A percentile compares a stretch with the other conserved stretches of the same genome.
These are phyloP conservation scores for Gallinago media DNA, from an alignment of 2,113 vertebrate genomes.

Conservation along the genomic window DNA sequence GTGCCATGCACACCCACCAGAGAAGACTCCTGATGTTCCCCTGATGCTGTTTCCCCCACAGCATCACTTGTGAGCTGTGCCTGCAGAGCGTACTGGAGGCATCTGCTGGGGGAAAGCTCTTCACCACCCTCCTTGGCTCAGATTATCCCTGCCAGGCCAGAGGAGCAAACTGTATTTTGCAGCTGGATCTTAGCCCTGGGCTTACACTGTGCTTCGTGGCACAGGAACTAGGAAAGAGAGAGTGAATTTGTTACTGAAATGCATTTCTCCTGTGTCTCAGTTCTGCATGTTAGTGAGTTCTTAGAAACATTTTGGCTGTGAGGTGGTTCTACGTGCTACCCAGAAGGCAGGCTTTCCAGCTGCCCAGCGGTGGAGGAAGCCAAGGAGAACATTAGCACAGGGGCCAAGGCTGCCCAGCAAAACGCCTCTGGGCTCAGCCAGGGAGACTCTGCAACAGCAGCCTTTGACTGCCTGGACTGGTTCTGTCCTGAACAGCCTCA, in stretches of 20 bases:
- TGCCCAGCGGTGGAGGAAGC: not conserved
- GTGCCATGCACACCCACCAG: no score
- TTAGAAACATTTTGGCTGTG: not conserved
- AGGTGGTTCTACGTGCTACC: not conserved
- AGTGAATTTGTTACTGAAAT: not conserved
- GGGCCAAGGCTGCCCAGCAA: not conserved
- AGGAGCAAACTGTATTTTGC: not conserved
- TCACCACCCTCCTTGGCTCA: not conserved
- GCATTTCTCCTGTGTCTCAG: not conserved
- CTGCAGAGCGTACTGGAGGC: not conserved
- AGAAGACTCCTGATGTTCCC: not conserved
- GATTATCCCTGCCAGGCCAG: not conserved
- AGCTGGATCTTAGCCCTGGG: not conserved
- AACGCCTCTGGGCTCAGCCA: not conserved
- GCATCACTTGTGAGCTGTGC: not conserved
- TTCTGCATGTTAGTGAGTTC: not conserved
- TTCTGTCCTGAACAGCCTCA: constrained; percentile 22
- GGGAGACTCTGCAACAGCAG: constrained; percentile 5
- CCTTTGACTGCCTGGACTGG: constrained; percentile 28
- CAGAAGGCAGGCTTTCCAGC: not conserved
- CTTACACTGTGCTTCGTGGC: not conserved
- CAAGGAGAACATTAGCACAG: not conserved
- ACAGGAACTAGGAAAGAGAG: not conserved
- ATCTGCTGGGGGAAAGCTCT: not conserved
- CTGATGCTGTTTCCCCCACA: rapidly evolving